phyloP scores from a whole-genome alignment of 2,888 invertebrate species.

The Onchidella celtica region DNA sequence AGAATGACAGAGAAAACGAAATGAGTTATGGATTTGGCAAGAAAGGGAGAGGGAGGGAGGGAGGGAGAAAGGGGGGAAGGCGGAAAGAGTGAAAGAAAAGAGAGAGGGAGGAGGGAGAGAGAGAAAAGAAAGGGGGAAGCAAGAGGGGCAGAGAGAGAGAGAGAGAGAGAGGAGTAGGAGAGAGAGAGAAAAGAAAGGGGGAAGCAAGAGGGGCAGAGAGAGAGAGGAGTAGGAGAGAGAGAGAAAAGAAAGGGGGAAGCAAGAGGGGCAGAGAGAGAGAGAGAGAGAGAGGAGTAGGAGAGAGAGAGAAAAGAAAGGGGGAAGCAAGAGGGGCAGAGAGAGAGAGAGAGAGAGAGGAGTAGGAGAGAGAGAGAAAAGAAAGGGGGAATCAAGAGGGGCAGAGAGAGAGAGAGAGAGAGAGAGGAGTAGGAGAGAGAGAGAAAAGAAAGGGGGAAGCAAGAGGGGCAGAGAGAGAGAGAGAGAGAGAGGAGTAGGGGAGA shows the following conservation, averaged over 20 bases:
- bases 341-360: conserved; percentile 10
- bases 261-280: neutral
- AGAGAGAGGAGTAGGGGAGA: neutral
- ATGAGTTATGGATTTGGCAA: too few relatives aligned
- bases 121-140: neutral
- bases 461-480: neutral
- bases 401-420: neutral
- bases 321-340: neutral
- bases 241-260: neutral
- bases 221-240: neutral
- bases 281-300: neutral
- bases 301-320: neutral
- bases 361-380: too few relatives aligned
- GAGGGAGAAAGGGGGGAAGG: too few relatives aligned
- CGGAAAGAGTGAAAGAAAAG: neutral
- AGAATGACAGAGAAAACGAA: too few relatives aligned
- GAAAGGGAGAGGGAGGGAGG: too few relatives aligned
- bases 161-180: neutral
- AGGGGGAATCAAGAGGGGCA: neutral
- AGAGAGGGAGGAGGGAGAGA: neutral
- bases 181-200: conserved; percentile 5
- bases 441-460: neutral
- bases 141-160: neutral
- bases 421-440: neutral
- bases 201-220: neutral